Evolutionary conservation across 2,888 invertebrate species (phyloP).

Genomic region (Hydroisotoma schaefferi): DNA sequence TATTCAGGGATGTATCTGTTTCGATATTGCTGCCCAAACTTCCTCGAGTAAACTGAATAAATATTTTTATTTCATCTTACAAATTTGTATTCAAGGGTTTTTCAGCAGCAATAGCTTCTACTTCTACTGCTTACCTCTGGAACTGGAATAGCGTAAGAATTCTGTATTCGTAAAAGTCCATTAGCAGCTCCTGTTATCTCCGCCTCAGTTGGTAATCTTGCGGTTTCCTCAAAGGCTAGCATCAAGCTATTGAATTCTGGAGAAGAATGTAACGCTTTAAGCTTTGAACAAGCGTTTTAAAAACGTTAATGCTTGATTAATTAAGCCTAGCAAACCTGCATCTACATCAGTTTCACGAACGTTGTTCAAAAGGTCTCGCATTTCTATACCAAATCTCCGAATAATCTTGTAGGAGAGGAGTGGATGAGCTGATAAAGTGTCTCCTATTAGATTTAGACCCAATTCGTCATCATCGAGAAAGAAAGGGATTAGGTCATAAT

Average conservation of each 20-base stretch:
- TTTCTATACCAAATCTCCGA: slow-evolving; percentile 37
- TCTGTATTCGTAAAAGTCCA: slow-evolving; percentile 50
- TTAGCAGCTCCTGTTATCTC: slow-evolving; percentile 51
- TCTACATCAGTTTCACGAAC: no score
- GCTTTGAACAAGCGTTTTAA: no score
- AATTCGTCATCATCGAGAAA: slow-evolving; percentile 25
- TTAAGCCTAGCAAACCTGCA: slow-evolving; percentile 11
- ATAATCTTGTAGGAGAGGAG: slow-evolving; percentile 43
- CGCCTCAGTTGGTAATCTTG: slow-evolving; percentile 47
- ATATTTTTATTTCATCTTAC: no score
- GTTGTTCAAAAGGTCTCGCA: slow-evolving; percentile 29
- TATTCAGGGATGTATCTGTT: background rate
- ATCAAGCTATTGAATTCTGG: slow-evolving; percentile 25
- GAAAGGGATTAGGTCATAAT: slow-evolving; percentile 20
- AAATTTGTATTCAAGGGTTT: background rate
- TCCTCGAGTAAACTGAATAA: background rate
- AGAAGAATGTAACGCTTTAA: background rate
- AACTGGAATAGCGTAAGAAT: slow-evolving; percentile 47
- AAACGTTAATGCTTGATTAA: no score
- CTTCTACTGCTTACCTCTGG: background rate
- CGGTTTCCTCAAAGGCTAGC: slow-evolving; percentile 23
- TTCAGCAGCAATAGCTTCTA: no score
- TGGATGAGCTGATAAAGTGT: slow-evolving; percentile 40
- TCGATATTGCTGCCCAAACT: background rate
- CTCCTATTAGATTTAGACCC: slow-evolving; percentile 28